These are phyloP conservation scores for Myotis myotis DNA, from an alignment of 2,797 vertebrate genomes.

Conservation along the genomic window DNA sequence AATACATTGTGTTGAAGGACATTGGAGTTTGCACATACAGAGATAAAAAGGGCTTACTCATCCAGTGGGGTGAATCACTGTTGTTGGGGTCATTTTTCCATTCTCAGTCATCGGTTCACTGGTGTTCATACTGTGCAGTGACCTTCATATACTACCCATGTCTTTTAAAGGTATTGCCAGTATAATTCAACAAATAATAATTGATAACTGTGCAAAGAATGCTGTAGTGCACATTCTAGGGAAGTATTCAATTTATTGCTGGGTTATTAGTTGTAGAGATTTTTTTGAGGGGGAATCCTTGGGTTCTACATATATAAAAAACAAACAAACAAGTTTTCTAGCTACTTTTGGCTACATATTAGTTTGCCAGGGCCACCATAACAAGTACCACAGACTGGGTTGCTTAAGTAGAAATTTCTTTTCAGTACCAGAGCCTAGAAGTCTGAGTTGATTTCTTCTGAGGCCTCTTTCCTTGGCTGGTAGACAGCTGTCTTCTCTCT, in stretches of 20 bases:
- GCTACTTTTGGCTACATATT: not conserved
- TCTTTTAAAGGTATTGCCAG: not conserved
- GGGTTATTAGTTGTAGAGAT: not conserved
- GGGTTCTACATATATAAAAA: slow-evolving; percentile 6
- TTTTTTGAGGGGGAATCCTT: slow-evolving; percentile 12
- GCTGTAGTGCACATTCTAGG: not conserved
- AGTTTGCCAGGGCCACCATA: not conserved
- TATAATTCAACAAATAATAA: not conserved
- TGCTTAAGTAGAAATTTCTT: not conserved
- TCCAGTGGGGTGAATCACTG: not conserved
- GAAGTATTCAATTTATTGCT: not conserved
- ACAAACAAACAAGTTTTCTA: not conserved
- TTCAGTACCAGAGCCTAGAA: not conserved
- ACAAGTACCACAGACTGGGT: not conserved
- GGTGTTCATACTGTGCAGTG: not conserved
- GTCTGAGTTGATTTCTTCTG: not conserved
- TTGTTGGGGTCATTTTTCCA: not conserved
- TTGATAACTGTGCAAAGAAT: not conserved
- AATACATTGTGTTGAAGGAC: not conserved
- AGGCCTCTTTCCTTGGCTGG: not conserved
- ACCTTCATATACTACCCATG: not conserved
- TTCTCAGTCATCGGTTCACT: not conserved
- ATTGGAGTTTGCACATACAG: not conserved
- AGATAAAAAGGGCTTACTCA: not conserved
- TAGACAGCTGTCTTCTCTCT: not conserved